Evolutionary conservation across 2,888 invertebrate genomes (phyloP).

Genomic region (Ophion obscuratus): DNA sequence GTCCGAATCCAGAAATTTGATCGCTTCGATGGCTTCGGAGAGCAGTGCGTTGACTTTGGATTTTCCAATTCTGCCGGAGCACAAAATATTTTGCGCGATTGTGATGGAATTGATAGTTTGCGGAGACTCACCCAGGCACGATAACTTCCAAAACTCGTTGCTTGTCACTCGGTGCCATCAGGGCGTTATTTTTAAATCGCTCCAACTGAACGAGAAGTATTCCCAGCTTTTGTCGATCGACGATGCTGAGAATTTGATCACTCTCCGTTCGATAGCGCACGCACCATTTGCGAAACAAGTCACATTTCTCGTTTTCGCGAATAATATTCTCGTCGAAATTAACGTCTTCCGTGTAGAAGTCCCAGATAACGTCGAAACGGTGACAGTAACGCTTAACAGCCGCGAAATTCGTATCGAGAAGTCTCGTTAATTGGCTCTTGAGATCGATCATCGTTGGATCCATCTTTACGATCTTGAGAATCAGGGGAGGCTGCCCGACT

Average conservation of each 20-base stretch:
- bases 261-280: constrained; percentile 89
- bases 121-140: constrained; percentile 87
- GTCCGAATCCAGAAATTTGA: constrained; percentile 85
- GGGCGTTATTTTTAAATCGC: constrained; percentile 89
- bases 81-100: not conserved
- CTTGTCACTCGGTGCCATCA: constrained; percentile 90
- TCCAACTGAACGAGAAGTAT: constrained; percentile 89
- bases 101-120: not conserved
- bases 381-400: constrained; percentile 87
- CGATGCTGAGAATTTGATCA: constrained; percentile 88
- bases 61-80: constrained; percentile 86
- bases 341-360: constrained; percentile 90
- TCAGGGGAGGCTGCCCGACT: constrained; percentile 90
- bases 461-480: constrained; percentile 89
- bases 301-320: constrained; percentile 85
- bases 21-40: constrained; percentile 87
- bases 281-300: constrained; percentile 88
- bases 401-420: constrained; percentile 87
- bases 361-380: constrained; percentile 88
- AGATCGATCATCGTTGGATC: constrained; percentile 87
- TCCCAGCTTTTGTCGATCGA: constrained; percentile 89
- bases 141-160: constrained; percentile 87
- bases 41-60: constrained; percentile 85
- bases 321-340: constrained; percentile 88
- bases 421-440: constrained; percentile 86